Evolutionary conservation across 2,797 vertebrate species (phyloP).

Genomic region (Garrulus glandarius): DNA sequence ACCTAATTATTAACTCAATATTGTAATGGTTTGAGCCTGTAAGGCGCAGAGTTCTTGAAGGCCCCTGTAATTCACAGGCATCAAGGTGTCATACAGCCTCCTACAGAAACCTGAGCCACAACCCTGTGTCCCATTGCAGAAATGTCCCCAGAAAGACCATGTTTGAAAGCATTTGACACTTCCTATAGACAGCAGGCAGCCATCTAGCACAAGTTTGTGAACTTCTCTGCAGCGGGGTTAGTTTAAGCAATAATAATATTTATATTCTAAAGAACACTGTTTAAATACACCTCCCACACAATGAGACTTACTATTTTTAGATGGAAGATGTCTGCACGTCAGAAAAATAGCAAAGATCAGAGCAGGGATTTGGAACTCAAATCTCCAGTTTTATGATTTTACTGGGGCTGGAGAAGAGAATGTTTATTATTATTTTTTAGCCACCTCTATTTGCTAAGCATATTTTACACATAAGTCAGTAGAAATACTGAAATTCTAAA

Average conservation of each 20-base stretch:
- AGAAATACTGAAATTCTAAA: background rate
- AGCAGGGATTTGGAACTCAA: background rate
- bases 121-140: background rate
- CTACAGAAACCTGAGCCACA: background rate
- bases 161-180: background rate
- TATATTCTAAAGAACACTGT: constrained; percentile 22
- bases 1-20: constrained; percentile 38
- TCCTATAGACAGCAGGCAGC: background rate
- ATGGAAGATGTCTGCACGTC: background rate
- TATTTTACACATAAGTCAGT: background rate
- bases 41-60: background rate
- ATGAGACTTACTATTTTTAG: constrained; percentile 36
- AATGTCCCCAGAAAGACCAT: background rate
- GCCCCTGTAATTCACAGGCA: background rate
- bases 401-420: background rate
- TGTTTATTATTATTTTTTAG: background rate
- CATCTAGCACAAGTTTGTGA: background rate
- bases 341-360: background rate
- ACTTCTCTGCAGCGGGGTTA: constrained; percentile 4
- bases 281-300: constrained; percentile 49
- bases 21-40: background rate
- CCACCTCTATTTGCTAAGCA: background rate
- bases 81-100: background rate
- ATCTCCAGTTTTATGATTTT: background rate
- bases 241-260: constrained; percentile 58